phyloP scores from a whole-genome alignment of 92 coral and sea anemone genomes.

The Parazoanthus atlanticus region DNA sequence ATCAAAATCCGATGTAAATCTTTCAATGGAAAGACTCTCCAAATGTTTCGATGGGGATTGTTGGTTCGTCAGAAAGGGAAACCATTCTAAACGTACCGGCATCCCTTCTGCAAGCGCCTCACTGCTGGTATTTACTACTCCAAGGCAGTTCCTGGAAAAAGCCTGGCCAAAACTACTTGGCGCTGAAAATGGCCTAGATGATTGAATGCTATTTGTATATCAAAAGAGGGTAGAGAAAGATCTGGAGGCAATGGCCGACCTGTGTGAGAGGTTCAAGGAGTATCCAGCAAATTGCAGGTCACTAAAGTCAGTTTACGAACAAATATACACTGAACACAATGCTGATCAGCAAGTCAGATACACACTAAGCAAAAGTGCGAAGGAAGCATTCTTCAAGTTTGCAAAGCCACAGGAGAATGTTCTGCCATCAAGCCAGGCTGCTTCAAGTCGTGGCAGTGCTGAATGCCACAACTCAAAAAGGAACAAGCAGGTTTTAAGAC shows the following conservation, averaged over 20 bases:
- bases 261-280: slow-evolving; percentile 9
- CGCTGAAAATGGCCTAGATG: slow-evolving; percentile 49
- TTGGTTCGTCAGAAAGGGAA: slow-evolving; percentile 71
- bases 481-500: slow-evolving; percentile 36
- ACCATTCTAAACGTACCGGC: slow-evolving; percentile 55
- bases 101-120: slow-evolving; percentile 61
- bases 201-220: slow-evolving; percentile 51
- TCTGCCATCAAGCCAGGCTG: slow-evolving; percentile 26
- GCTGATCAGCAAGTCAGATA: slow-evolving; percentile 43
- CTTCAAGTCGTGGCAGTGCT: background rate
- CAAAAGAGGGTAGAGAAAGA: slow-evolving; percentile 37
- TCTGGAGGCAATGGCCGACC: slow-evolving; percentile 54
- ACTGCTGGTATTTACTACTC: slow-evolving; percentile 57
- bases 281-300: slow-evolving; percentile 41
- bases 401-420: slow-evolving; percentile 63
- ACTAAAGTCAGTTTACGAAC: slow-evolving; percentile 44
- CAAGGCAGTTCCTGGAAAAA: slow-evolving; percentile 52
- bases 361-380: slow-evolving; percentile 52
- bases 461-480: background rate
- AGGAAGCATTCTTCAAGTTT: slow-evolving; percentile 62
- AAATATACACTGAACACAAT: slow-evolving; percentile 63
- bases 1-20: slow-evolving; percentile 42
- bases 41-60: slow-evolving; percentile 68
- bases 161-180: slow-evolving; percentile 55
- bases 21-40: slow-evolving; percentile 64